Evolutionary conservation across 2,113 vertebrate species (phyloP), one percentile per base, ranked within the genome.

Genomic region (Nerophis lumbriciformis): DNA sequence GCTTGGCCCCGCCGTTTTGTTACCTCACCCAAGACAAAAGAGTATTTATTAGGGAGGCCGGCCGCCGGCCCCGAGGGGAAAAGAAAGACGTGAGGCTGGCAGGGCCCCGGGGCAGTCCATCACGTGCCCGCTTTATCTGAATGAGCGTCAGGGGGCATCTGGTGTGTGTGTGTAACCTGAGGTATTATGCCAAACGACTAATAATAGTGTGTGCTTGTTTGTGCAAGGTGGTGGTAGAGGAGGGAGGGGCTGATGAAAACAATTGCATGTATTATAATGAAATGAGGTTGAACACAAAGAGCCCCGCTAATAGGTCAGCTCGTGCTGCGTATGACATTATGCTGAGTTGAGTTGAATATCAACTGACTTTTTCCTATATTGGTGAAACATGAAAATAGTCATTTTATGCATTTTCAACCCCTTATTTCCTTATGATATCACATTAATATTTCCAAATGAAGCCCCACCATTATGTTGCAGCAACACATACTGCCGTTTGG

Each of bases 11-110:
- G 74, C 65, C 68, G 71, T 75, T 80, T 85, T 85, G 83, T 90
- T 88, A 85, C 80, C 84, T 81, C 79, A 52, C 77, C 82, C 80
- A 66, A 88, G 79, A 91, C 89, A 90, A 91, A 90, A 72, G 88
- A 69, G 74, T 80, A 78, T 88, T 90, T 87, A 90, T 90, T 87
- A 89, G 78, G 82, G 78, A 83, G 84, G 85, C 83, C 78, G 78
- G 81, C 79, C 85, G 84, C 80, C 77, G 59, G 76, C 80, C 81
- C 71, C 21, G 9, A 59, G 57, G 77, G 79, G 75, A 54, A 83
- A 72, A 87, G 79, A 86, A 87, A 87, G 84, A 72, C 75, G 77
- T 64, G 78, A 81, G 81, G 78, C 85, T 85, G 87, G 80, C 84
- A 85, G 80, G 73, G 76, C 80, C 78, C 53, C 61, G 7, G 69